Base-by-base conservation (phyloP, 2,888 invertebrate genomes). In the Sylvicola fuscatus region DNA sequence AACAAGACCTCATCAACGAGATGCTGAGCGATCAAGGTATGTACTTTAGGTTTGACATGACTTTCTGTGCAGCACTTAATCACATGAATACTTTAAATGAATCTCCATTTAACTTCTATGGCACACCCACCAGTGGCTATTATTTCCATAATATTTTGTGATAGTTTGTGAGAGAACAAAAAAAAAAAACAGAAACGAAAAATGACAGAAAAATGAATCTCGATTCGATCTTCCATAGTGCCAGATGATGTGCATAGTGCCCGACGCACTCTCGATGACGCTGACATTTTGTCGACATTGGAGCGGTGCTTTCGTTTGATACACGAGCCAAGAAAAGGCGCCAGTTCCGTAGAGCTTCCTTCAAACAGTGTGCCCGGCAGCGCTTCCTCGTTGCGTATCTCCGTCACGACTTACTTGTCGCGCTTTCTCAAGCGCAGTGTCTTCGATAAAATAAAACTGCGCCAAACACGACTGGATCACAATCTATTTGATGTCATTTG, bases 401-500 rank as follows among this genome's bases (percentile, higher is more conserved):
- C 64, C 16, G 51, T 64, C 28, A 61, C 70, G 56, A 58, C 69
- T 51, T 48, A 76, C 39, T 51, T 89, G 42, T 75, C 76, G 44
- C 74, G 79, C 56, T 81, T 81, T 51, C 62, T 84, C 16, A 79
- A 74, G 48, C 67, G 70, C 39, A 65, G 69, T 30, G 61, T 77
- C 40, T 86, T 81, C 55, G 80, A 86, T 45, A 58, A 61, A 38
- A 67, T 86, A 39, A 82, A 81, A 60, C 56, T 64, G 40, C 70
- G 82, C 46, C 65, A 80, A 46, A 89, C 89, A 16, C 74, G 75
- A 56, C 65, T 78, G 45, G 87, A 87, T 53, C 84, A 86, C 54
- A 82, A 79, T 51, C 66, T 90, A 3, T 79, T 86, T 49, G 87
- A 90, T 53, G 70, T 87, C 15, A 79, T 89, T 49, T 84, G 83